Conservation (phyloP, 1,140 invertebrate genomes). For the Pseudomyrmex concolor region DNA sequence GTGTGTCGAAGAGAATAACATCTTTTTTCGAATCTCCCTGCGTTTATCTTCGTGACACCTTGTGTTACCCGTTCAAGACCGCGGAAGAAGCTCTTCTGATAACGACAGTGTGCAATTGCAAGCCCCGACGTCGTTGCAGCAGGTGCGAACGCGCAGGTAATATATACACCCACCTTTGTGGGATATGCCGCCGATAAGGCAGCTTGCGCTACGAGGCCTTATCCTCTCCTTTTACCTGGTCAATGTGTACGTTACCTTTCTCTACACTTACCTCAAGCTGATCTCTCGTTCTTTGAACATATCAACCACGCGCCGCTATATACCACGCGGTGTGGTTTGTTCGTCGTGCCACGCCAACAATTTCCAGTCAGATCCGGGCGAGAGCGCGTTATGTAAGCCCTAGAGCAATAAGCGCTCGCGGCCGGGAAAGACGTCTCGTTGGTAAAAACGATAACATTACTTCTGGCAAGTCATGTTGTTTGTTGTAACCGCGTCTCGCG, state of each 20-base stretch:
- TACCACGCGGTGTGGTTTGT: not conserved
- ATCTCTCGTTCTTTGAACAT: constrained; percentile 4
- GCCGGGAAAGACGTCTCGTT: not conserved
- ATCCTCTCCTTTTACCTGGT: constrained; percentile 15
- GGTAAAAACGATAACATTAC: constrained; percentile 60
- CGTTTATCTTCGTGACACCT: not conserved
- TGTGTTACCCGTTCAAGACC: constrained; percentile 12
- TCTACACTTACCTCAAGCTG: constrained; percentile 23
- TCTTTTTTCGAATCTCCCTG: not conserved
- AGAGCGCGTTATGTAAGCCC: constrained; percentile 38
- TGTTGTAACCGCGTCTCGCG: not conserved
- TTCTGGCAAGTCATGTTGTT: constrained; percentile 2
- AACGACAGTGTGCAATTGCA: not conserved
- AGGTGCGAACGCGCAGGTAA: constrained; percentile 55
- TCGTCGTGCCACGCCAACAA: not conserved
- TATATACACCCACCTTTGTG: not conserved
- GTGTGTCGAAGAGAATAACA: not conserved
- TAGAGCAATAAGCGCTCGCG: not conserved
- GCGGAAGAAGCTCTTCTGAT: constrained; percentile 9
- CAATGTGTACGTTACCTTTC: too few relatives aligned
- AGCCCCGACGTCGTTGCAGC: not conserved
- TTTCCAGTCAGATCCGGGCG: constrained; percentile 7
- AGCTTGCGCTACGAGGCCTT: not conserved
- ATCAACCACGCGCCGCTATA: not conserved
- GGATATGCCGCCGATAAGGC: constrained; percentile 7